Base-by-base conservation (phyloP, 2,113 vertebrate species). In the Lates calcarifer region DNA sequence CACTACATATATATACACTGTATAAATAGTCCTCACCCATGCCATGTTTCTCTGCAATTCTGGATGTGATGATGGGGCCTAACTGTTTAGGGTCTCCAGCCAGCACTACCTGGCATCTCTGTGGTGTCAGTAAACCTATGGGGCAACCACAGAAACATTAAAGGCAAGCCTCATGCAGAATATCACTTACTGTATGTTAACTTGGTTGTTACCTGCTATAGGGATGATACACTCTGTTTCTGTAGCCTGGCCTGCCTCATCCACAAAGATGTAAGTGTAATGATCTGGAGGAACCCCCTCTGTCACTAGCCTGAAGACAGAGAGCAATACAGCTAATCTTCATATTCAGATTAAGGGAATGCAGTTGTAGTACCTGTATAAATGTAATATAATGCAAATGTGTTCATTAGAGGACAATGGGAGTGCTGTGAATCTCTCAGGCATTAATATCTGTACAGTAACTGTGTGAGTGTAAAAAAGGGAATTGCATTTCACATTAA, bases 61-160 rank as follows among this genome's bases (percentile, higher is more conserved):
- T 95, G 0, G 96, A 98, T 13, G 91, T 94, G 49, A 97, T 87
- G 75, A 97, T 74, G 0, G 97, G 96, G 2, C 96, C 96, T 75
- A 98, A 93, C 91, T 98, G 97, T 91, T 95, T 92, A 18, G 96
- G 97, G 84, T 98, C 97, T 84, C 97, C 97, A 22, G 96, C 96
- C 90, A 98, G 92, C 81, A 98, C 97, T 72, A 98, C 87, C 90
- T 97, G 97, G 91, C 97, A 0, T 20, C 55, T 84, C 74, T 70
- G 3, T 94, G 94, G 74, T 13, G 35, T 69, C 67, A 98, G 77
- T 79, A 98, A 90, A n/a, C 96, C 97, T 98, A 82, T 47, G 24
- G 24, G 22, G 41, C 14, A 70, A 37, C 45, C n/a, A 51, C 17
- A 74, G 13, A 75, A 41, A 60, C 8, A 67, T 49, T 33, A 37